Conservation (phyloP, 2,797 vertebrate species). For the Lacerta bilineata region DNA sequence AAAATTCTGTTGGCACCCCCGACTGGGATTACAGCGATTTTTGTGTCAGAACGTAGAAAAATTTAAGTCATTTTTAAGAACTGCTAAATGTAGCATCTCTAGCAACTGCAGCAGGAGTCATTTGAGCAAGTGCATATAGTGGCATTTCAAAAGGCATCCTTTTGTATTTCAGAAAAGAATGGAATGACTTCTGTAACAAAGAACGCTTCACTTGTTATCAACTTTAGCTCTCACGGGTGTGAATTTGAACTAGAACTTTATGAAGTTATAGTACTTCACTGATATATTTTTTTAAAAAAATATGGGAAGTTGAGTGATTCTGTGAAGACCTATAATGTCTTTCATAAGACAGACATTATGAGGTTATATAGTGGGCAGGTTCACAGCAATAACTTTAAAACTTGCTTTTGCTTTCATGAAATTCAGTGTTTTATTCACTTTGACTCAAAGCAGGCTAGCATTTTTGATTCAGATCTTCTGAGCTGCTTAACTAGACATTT, state of each 20-base stretch:
- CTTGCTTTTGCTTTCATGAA: constrained; percentile 41
- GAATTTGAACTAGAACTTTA: constrained; percentile 37
- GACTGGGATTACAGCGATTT: neutral
- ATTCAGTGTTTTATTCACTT: constrained; percentile 50
- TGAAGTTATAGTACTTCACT: constrained; percentile 13
- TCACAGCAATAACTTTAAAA: constrained; percentile 24
- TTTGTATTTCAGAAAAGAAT: constrained; percentile 31
- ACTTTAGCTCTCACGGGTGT: neutral
- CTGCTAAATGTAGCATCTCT: constrained; percentile 7
- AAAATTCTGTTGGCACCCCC: neutral
- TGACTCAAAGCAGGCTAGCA: constrained; percentile 44
- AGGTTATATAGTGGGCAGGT: constrained; percentile 38
- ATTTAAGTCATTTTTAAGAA: neutral
- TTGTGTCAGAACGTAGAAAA: constrained; percentile 26
- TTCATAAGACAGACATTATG: neutral
- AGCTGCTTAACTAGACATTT: neutral
- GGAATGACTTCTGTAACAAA: constrained; percentile 21
- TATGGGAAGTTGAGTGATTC: neutral
- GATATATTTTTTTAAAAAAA: neutral
- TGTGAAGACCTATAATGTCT: constrained; percentile 17
- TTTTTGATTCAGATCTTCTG: constrained; percentile 25
- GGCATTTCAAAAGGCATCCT: constrained; percentile 20
- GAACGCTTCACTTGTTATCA: constrained; percentile 30
- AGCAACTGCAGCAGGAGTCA: neutral
- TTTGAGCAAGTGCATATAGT: neutral